Evolutionary conservation across 2,888 invertebrate species (phyloP), one percentile per base, ranked within the genome.

Genomic region (Ormyrus rosae): DNA sequence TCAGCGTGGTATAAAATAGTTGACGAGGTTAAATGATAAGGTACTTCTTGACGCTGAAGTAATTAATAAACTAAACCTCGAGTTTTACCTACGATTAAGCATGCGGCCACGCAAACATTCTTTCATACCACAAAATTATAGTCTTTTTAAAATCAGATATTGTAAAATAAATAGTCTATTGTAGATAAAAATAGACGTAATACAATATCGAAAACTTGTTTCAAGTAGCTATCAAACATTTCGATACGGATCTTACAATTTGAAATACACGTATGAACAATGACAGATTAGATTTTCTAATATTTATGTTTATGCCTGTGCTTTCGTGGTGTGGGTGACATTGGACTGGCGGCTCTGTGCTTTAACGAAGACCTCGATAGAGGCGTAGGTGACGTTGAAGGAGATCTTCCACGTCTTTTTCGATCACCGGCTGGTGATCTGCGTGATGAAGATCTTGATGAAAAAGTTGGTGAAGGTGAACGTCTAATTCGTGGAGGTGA

Each of bases 261-360:
- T 11, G 45, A 78, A 73, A 61, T 63, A 68, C 6, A 63, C 13
- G 51, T 46, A 8, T 45, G n/a, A 9, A 10, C 48, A 60, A 60
- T 51, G 11, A 55, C 51, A 78, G 2, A 7, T 34, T 2, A 9
- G 6, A 51, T 8, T 61, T 9, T 50, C 90, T 87, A 92, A 85
- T 92, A 92, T 87, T 92, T 92, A 86, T 92, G 92, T 86, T 92
- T 92, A 84, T 92, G 92, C 83, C 92, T 90, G 85, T 92, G 92
- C 86, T 92, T 92, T 76, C 91, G 90, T 48, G 92, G 90, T 46
- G 90, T 89, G 53, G 92, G 92, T 50, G 92, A 91, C 5, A 91
- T 90, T 50, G 90, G 90, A 84, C 88, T 89, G 78, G 83, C 85
- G 45, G 86, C 86, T 82, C 89, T 86, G 81, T 89, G 89, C 65